These are phyloP conservation scores for Drosophila subpulchrella DNA, from an alignment of 1,140 invertebrate species.

Conservation along the genomic window DNA sequence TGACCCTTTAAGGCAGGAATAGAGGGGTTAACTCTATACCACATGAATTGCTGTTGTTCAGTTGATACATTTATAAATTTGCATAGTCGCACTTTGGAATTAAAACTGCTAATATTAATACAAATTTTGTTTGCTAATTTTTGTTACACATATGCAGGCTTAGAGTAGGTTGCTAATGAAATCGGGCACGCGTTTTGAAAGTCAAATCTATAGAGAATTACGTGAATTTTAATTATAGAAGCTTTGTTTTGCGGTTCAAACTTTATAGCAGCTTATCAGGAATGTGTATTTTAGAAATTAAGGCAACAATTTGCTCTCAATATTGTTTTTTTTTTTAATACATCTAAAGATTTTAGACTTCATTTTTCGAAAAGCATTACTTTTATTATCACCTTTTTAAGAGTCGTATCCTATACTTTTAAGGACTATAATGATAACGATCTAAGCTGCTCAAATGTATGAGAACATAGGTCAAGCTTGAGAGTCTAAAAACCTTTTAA, in stretches of 20 bases:
- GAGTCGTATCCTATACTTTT: no score
- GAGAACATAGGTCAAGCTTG: no score
- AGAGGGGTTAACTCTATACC: not conserved
- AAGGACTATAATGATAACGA: no score
- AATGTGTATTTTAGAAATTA: not conserved
- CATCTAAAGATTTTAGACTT: no score
- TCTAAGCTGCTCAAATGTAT: no score
- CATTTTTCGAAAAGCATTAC: no score
- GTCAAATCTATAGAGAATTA: not conserved
- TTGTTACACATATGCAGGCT: not conserved
- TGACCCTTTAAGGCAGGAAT: not conserved
- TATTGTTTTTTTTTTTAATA: not conserved
- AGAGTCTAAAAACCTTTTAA: not conserved
- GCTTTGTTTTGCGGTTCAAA: not conserved
- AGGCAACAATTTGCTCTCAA: no score
- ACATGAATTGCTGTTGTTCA: not conserved
- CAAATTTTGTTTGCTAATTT: constrained; percentile 1
- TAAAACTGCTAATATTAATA: not conserved
- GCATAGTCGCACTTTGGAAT: not conserved
- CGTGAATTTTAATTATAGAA: not conserved
- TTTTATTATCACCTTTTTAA: no score
- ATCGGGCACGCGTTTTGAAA: constrained; percentile 2
- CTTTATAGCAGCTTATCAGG: not conserved
- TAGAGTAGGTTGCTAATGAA: constrained; percentile 4
- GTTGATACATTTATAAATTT: not conserved